Base-by-base conservation (phyloP, 2,113 vertebrate genomes). In the Bostrychus sinensis region DNA sequence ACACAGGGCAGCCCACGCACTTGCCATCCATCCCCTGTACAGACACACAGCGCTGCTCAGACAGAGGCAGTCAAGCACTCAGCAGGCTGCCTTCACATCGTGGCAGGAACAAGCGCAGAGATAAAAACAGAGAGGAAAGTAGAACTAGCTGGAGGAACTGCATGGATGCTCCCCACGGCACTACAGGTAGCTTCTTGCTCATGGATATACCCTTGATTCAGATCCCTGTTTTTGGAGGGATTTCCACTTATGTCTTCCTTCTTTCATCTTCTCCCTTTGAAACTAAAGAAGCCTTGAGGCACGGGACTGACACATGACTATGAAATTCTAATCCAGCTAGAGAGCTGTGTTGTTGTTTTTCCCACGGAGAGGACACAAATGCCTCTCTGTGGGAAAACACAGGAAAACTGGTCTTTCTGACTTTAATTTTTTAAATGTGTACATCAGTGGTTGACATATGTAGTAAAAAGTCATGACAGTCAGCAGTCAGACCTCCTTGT, bases 21-120 rank as follows among this genome's bases (percentile, higher is more conserved):
- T n/a, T n/a, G n/a, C 51, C 55, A 62, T 28, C 42, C 38, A 32
- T 50, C 42, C 50, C 64, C 34, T 69, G 67, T 62, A 62, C 50
- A 61, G 28, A 45, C 56, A 32, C 37, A 54, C 53, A 64, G 70
- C 8, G 25, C 16, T 45, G 38, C 59, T 25, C 78, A 80, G 66
- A 75, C 43, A 56, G 66, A 77, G 61, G 75, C 79, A 77, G 78
- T 86, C 81, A 87, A 79, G 88, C 78, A 83, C 82, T 50, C 82
- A 82, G 82, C 75, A 20, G 80, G 83, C 63, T 39, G 72, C 76
- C 66, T 65, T 87, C 82, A 80, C 77, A 79, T 84, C 72, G 46
- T 30, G 0, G 62, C 7, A 11, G 72, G 76, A 75, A 81, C 61
- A 66, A 82, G 74, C 36, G 32, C 57, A 41, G 16, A 54, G 63